These are phyloP conservation scores for Electrona antarctica DNA, from an alignment of 2,113 vertebrate species.

Conservation along the genomic window DNA sequence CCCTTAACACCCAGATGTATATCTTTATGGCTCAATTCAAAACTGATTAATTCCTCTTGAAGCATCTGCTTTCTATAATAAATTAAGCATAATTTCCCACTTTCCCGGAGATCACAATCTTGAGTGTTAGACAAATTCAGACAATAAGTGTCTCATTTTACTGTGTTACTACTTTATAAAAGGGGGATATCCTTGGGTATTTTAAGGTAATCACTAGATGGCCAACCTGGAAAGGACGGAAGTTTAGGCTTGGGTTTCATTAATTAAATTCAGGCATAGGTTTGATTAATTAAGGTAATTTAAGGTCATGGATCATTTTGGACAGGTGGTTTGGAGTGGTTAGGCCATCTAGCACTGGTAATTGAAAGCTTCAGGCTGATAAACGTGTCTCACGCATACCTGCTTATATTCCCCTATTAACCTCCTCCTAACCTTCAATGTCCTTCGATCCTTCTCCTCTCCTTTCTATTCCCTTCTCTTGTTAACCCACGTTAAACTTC, in stretches of 20 bases:
- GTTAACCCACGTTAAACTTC: slow-evolving; percentile 34
- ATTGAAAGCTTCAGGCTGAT: slow-evolving; percentile 26
- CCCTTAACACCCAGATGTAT: not conserved
- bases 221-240: no score
- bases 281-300: no score
- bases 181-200: not conserved
- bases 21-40: slow-evolving; percentile 13
- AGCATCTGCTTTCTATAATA: slow-evolving; percentile 35
- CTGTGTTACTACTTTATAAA: not conserved
- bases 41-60: slow-evolving; percentile 42
- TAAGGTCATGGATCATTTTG: no score
- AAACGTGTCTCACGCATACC: slow-evolving; percentile 1
- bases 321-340: not conserved
- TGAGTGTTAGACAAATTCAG: no score
- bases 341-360: not conserved
- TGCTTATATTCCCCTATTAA: slow-evolving; percentile 3
- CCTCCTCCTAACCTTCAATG: slow-evolving; percentile 5
- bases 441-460: slow-evolving; percentile 8
- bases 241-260: no score
- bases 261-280: no score
- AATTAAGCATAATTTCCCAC: slow-evolving; percentile 13
- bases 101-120: slow-evolving; percentile 7
- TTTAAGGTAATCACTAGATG: not conserved
- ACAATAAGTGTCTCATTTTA: no score
- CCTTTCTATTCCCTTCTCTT: not conserved